Percentiles rank a stretch among this genome's conserved stretches.
Conservation (phyloP, 23 tunicate species). For the Clavelina lepadiformis region DNA sequence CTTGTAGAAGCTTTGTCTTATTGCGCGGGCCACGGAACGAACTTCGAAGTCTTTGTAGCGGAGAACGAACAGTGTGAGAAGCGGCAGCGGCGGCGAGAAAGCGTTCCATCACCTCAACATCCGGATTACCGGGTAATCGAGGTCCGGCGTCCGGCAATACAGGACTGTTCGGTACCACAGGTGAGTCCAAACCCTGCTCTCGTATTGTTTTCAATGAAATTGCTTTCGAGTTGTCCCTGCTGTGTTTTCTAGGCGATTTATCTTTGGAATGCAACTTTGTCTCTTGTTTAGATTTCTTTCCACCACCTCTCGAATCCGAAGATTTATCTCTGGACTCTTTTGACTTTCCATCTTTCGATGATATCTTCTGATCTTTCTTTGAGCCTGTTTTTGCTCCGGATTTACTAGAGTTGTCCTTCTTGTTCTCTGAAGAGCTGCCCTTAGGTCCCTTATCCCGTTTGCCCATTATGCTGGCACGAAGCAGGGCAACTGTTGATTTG, state of each 20-base stretch:
- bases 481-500: conserved; percentile 51
- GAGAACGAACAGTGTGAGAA: conserved; percentile 25
- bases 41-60: conserved; percentile 44
- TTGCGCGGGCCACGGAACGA: conserved; percentile 41
- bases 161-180: too few relatives aligned
- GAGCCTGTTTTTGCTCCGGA: too few relatives aligned
- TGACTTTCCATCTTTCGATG: too few relatives aligned
- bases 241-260: not conserved
- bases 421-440: conserved; percentile 19
- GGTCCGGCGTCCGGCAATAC: conserved; percentile 9
- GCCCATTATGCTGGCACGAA: conserved; percentile 45
- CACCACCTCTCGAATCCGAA: conserved; percentile 4
- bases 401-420: too few relatives aligned
- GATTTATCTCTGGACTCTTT: too few relatives aligned
- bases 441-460: conserved; percentile 32
- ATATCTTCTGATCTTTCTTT: too few relatives aligned
- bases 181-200: too few relatives aligned
- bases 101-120: conserved; percentile 43
- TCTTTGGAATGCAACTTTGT: conserved; percentile 6
- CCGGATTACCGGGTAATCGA: conserved; percentile 28
- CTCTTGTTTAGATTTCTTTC: conserved; percentile 14
- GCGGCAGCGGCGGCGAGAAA: conserved; percentile 38
- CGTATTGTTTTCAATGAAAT: too few relatives aligned
- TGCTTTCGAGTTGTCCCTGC: not conserved
- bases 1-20: conserved; percentile 23